phyloP scores from a whole-genome alignment of 2,888 invertebrate genomes.

The Tridacna crocea region DNA sequence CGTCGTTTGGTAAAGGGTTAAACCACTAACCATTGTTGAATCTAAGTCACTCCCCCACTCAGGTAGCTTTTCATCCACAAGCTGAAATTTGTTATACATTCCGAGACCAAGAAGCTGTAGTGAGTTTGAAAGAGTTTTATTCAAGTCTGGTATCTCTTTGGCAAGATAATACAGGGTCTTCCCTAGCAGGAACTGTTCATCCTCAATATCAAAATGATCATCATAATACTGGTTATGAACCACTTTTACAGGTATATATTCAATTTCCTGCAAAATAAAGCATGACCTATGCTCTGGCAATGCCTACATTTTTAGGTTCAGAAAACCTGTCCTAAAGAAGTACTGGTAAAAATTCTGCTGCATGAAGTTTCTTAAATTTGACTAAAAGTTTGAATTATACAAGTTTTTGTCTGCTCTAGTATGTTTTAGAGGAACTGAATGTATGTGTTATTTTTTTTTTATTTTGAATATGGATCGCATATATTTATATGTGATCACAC shows the following conservation, averaged over 20 bases:
- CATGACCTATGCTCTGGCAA: not conserved
- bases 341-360: no score
- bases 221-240: conserved; percentile 93
- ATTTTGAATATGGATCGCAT: no score
- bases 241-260: conserved; percentile 91
- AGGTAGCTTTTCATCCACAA: conserved; percentile 80
- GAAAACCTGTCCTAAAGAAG: no score
- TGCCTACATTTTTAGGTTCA: no score
- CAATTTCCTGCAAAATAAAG: conserved; percentile 72
- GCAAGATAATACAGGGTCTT: conserved; percentile 89
- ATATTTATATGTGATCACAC: no score
- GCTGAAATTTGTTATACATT: conserved; percentile 89
- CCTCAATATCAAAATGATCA: conserved; percentile 94
- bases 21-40: conserved; percentile 6
- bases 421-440: no score
- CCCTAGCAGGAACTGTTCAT: conserved; percentile 90
- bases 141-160: conserved; percentile 44
- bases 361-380: no score
- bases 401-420: no score
- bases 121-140: conserved; percentile 73
- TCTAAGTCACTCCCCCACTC: conserved; percentile 54
- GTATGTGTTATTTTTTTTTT: no score
- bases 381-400: no score
- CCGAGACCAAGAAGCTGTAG: conserved; percentile 88
- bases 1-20: no score